Base-by-base conservation (phyloP, 1,140 invertebrate genomes). In the Brachionus paranguensis region DNA sequence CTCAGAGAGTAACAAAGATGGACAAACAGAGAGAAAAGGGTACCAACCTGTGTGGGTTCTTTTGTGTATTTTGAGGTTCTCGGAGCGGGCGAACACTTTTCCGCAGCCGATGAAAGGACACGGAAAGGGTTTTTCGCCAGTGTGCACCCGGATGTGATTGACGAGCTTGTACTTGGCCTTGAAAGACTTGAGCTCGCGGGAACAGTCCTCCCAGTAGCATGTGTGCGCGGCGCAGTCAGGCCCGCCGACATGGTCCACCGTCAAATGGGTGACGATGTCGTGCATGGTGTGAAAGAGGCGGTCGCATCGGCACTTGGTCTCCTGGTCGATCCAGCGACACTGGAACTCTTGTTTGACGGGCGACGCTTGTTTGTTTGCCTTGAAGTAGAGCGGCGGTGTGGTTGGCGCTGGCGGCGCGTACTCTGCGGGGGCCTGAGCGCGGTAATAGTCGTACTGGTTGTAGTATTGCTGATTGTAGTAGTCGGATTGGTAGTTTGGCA, bases 101-200 rank as follows among this genome's bases (percentile, higher is more conserved):
- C 95, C 95, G 89, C 97, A 99, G 0, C 94, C 94, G 11, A 95
- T 94, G 90, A 97, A 98, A 0, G 96, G 95, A 87, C 97, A 99
- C 4, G 95, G 95, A 87, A 99, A 99, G 0, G 97, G 97, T 89
- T 98, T 99, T 89, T 99, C 97, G 14, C 97, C 97, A 0, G 97
- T 99, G 89, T 99, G 97, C 70, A 99, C 97, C 74, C 97, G 91
- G 86, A 99, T 97, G 89, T 99, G 97, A 91, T 99, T 99, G 86
- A 99, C 97, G 87, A 99, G 92, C 91, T 99, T 99, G 91, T 99
- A 99, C 91, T 99, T 99, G 89, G 97, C 97, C 91, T 99, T 99
- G 91, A 99, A 99, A 24, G 97, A 95, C 43, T 72, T 53, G 20
- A 65, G 17, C 29, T 74, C 65, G 17, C 83, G 27, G 20, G 24